These are phyloP conservation scores for Tapirus indicus DNA, from an alignment of 2,797 vertebrate species.

Conservation along the genomic window DNA sequence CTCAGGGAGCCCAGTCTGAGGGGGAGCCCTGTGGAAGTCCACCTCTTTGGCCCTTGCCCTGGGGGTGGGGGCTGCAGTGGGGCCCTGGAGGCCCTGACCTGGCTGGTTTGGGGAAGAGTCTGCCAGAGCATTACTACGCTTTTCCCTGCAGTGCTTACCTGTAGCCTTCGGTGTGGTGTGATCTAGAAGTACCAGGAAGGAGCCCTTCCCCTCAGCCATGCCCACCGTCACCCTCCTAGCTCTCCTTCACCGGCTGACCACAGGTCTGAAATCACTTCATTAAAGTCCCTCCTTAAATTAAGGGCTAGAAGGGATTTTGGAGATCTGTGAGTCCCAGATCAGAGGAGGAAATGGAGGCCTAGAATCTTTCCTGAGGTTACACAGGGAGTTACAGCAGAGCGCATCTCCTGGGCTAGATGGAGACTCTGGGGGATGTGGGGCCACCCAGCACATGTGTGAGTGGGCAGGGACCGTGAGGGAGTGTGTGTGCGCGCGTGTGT, in stretches of 20 bases:
- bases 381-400: background rate
- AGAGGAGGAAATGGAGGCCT: background rate
- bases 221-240: background rate
- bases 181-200: background rate
- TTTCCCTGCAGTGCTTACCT: background rate
- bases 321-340: background rate
- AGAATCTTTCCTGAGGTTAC: background rate
- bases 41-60: background rate
- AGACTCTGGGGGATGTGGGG: background rate
- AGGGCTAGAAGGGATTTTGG: background rate
- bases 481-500: background rate
- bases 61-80: background rate
- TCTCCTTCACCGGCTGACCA: background rate
- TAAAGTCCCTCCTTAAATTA: background rate
- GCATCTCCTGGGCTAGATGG: background rate
- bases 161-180: background rate
- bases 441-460: too few species aligned
- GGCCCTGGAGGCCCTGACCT: background rate
- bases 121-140: too few species aligned
- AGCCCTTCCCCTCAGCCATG: accelerated
- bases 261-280: background rate
- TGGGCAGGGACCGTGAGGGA: background rate
- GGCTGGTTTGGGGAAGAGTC: background rate
- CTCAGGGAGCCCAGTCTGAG: background rate
- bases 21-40: background rate